Evolutionary conservation across 2,113 vertebrate species (phyloP), one percentile per base, ranked within the genome.

Genomic region (Ciconia maguari): DNA sequence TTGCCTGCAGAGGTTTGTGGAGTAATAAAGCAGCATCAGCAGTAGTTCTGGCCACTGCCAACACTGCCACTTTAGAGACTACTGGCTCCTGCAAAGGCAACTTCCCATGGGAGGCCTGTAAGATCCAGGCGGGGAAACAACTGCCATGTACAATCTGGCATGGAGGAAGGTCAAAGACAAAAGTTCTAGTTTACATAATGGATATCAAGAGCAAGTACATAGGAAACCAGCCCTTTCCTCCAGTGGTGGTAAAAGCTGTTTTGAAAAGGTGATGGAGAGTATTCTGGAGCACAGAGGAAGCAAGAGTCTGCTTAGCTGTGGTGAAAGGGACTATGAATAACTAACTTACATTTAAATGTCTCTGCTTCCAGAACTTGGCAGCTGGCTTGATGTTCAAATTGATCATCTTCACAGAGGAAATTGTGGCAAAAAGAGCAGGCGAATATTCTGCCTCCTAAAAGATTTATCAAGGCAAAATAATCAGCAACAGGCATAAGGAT

Each of bases 381-480:
- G 97, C 99, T 99, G 65, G 99, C 99, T 98, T 99, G 99, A 96
- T 99, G 99, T 78, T 99, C 99, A 98, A 99, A 99, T 91, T 99
- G 99, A 98, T 99, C 99, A 93, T 99, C 99, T 98, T 99, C 99
- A 96, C 99, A 99, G 62, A 99, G 97, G 97, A 99, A 99, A 97
- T 99, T 99, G 30, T 99, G 98, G 89, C 99, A 99, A 96, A 99
- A 99, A 77, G 99, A 99, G 87, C 99, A 99, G 87, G 99, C 98
- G 29, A 99, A 99, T 96, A 99, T 99, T 84, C 99, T 98, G 25
- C 99, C 99, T 85, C 99, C 99, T 99, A 51, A 62, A 94, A 91
- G 80, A 95, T 91, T 93, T 48, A 93, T 34, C 70, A 95, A 92
- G 79, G 80, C 48, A 61, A 96, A 94, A 96, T 25, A 24, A 88